These are phyloP conservation scores for Perca flavescens DNA, from an alignment of 2,113 vertebrate species.

Conservation along the genomic window DNA sequence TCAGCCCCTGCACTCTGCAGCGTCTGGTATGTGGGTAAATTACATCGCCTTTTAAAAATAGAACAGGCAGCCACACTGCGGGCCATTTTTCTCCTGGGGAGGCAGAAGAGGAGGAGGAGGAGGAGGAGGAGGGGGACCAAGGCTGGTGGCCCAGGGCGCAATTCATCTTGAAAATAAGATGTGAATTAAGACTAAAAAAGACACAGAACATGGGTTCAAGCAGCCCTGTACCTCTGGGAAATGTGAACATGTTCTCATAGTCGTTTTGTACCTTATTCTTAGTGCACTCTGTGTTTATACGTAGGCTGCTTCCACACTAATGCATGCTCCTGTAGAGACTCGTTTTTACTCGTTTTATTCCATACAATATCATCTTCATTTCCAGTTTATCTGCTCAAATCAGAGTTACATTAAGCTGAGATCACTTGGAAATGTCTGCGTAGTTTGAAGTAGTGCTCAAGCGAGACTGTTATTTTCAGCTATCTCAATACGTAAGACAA, in stretches of 20 bases:
- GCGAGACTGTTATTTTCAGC: too few species aligned
- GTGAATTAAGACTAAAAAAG: constrained; percentile 44
- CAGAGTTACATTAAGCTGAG: not conserved
- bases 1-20: constrained; percentile 74
- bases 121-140: not conserved
- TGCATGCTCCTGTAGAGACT: constrained; percentile 5
- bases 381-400: not conserved
- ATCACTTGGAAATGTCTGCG: not conserved
- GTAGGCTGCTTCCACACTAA: not conserved
- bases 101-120: not conserved
- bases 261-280: not conserved
- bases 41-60: constrained; percentile 83
- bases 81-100: constrained; percentile 62
- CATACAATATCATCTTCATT: not conserved
- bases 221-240: constrained; percentile 17
- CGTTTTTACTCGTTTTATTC: not conserved
- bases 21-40: constrained; percentile 79
- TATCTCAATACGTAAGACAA: too few species aligned
- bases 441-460: not conserved
- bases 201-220: constrained; percentile 20
- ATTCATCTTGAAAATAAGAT: constrained; percentile 65
- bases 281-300: constrained; percentile 13
- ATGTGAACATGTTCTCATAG: constrained; percentile 44
- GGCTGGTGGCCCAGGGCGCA: constrained; percentile 15
- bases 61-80: constrained; percentile 69